These are phyloP conservation scores for Malurus leucopterus DNA, from an alignment of 2,797 vertebrate genomes.

Conservation along the genomic window DNA sequence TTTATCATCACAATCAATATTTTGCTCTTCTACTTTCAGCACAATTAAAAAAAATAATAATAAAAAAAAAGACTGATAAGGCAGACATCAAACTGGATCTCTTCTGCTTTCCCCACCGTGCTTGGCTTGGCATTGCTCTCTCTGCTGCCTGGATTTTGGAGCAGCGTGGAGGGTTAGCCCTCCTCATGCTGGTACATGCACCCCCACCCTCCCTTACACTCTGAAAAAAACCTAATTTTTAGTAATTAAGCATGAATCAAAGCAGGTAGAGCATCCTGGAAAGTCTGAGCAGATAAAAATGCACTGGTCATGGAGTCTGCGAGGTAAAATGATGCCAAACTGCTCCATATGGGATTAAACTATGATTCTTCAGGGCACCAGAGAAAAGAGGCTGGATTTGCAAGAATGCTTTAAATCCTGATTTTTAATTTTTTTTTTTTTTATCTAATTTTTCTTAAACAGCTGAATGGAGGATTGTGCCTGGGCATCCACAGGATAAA, in stretches of 20 bases:
- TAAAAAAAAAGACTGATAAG: background rate
- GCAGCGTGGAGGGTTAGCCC: background rate
- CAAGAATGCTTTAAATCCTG: background rate
- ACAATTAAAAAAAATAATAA: background rate
- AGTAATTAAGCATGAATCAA: background rate
- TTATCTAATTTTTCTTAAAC: background rate
- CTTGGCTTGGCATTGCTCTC: background rate
- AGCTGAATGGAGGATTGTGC: background rate
- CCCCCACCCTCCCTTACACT: background rate
- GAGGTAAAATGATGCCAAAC: background rate
- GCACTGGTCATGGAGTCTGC: background rate
- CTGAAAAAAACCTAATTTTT: background rate
- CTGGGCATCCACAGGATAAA: background rate
- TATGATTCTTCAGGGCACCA: background rate
- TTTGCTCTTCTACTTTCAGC: background rate
- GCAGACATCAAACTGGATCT: background rate
- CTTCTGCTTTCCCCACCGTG: background rate
- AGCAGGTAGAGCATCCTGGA: background rate
- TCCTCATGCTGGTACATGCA: background rate
- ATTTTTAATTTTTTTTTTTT: background rate
- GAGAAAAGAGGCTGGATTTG: conserved; percentile 1
- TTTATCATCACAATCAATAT: conserved; percentile 27
- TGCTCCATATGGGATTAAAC: background rate
- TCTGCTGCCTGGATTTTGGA: background rate
- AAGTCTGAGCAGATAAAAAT: background rate